phyloP scores from a whole-genome alignment of 2,888 invertebrate genomes.

The Lochmaea capreae region DNA sequence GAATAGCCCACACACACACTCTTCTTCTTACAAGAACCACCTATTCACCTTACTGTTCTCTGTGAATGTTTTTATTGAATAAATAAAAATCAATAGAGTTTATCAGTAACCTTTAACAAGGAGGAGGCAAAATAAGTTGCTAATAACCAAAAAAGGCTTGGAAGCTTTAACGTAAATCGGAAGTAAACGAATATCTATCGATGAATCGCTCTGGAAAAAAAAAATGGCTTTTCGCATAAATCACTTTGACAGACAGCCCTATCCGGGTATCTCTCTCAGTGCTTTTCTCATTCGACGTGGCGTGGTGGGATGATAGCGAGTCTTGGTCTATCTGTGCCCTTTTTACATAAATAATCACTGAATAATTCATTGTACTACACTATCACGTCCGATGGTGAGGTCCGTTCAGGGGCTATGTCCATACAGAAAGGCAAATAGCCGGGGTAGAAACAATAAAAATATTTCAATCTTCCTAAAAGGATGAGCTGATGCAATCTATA shows the following conservation, averaged over 20 bases:
- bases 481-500: background rate
- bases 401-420: slow-evolving; percentile 28
- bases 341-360: slow-evolving; percentile 60
- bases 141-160: slow-evolving; percentile 26
- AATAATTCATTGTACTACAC: slow-evolving; percentile 59
- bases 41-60: too few species aligned
- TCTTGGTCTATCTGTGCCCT: slow-evolving; percentile 55
- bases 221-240: slow-evolving; percentile 62
- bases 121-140: slow-evolving; percentile 1
- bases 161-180: slow-evolving; percentile 34
- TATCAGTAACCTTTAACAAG: too few species aligned
- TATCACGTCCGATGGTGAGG: slow-evolving; percentile 45
- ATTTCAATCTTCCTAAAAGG: background rate
- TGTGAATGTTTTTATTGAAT: too few species aligned
- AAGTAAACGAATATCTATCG: slow-evolving; percentile 51
- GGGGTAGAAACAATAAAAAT: slow-evolving; percentile 7
- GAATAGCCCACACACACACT: too few species aligned
- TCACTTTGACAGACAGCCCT: slow-evolving; percentile 64
- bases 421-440: slow-evolving; percentile 1
- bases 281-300: slow-evolving; percentile 54
- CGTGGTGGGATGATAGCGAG: slow-evolving; percentile 47
- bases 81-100: too few species aligned
- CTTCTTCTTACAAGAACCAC: too few species aligned
- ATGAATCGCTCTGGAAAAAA: slow-evolving; percentile 49
- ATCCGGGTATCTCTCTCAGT: slow-evolving; percentile 52